Base-by-base conservation (phyloP, 2,888 invertebrate species). In the Napeogenes sylphis region DNA sequence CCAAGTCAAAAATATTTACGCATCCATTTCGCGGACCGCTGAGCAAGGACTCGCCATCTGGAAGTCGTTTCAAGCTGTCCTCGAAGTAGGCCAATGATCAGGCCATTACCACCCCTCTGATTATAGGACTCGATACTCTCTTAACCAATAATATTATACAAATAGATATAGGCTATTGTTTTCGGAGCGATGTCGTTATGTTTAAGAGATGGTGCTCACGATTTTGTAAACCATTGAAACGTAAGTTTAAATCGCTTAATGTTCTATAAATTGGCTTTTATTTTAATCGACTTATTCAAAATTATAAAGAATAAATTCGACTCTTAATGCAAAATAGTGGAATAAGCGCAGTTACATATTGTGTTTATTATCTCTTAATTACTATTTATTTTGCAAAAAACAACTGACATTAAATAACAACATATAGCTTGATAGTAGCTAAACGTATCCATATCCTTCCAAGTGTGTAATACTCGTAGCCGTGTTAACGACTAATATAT, bases 1-100 rank as follows among this genome's bases (percentile, higher is more conserved):
- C 35, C 35, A 55, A 59, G 45, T 46, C 55, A 55, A 45, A 45
- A 51, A 51, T 51, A 51, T 51, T 51, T 8, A 51, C 30, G 6
- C 10, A 2, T 51, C 51, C 30, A 30, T 8, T 51, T 51, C 8
- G 30, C 51, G 30, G 51, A 51, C 51, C 51, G 51, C 51, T 51
- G 30, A 51, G 30, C 51, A 51, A 4, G 47, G 21, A 30, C 51
- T 30, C 51, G 51, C 51, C 51, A 51, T 21, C 51, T 51, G 51
- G 51, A 51, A 51, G 51, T 8, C 51, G 30, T 51, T 51, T 51
- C 51, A 51, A 56, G 45, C 21, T 45, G 56, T 45, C 45, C 13
- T 45, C 45, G n/a, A 57, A 57, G 56, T 45, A 35, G 57, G 14
- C 45, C 61, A 57, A 56, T 51, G 33, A 54, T 54, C 45, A 21